Percentiles rank a stretch among this genome's conserved stretches.
Evolutionary conservation across 2,888 invertebrate species (phyloP).

Genomic region (Cetonia aurata): DNA sequence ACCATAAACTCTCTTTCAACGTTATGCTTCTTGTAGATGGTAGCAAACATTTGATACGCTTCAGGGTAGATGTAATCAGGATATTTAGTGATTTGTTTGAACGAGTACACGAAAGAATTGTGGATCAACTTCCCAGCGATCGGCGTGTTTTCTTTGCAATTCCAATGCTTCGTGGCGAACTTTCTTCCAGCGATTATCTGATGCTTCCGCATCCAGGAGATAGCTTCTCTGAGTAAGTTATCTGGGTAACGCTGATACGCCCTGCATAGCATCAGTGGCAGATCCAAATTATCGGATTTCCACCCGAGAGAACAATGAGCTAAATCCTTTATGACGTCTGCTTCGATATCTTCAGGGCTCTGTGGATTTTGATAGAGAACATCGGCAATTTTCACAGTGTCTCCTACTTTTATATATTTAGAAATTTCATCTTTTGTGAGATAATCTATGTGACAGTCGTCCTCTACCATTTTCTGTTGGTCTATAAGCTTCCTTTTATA

Average conservation of each 20-base stretch:
- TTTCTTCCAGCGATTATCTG: slow-evolving; percentile 72
- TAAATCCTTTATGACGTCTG: slow-evolving; percentile 71
- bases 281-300: slow-evolving; percentile 72
- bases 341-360: slow-evolving; percentile 68
- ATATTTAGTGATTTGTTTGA: slow-evolving; percentile 63
- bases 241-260: slow-evolving; percentile 82
- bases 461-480: slow-evolving; percentile 43
- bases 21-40: slow-evolving; percentile 48
- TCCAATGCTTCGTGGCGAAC: slow-evolving; percentile 48
- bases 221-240: slow-evolving; percentile 71
- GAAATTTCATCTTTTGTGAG: slow-evolving; percentile 23
- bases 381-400: slow-evolving; percentile 9
- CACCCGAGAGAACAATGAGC: slow-evolving; percentile 77
- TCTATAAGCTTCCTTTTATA: slow-evolving; percentile 33
- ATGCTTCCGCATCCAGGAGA: slow-evolving; percentile 71
- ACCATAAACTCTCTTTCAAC: slow-evolving; percentile 29
- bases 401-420: slow-evolving; percentile 12
- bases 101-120: slow-evolving; percentile 57
- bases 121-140: slow-evolving; percentile 43
- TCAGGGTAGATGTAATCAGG: slow-evolving; percentile 67
- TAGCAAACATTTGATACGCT: slow-evolving; percentile 55
- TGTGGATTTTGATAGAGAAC: slow-evolving; percentile 63
- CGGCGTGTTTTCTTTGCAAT: slow-evolving; percentile 56
- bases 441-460: slow-evolving; percentile 38
- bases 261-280: slow-evolving; percentile 76